Base-by-base conservation (phyloP, 2,113 vertebrate genomes). In the Labeo rohita region DNA sequence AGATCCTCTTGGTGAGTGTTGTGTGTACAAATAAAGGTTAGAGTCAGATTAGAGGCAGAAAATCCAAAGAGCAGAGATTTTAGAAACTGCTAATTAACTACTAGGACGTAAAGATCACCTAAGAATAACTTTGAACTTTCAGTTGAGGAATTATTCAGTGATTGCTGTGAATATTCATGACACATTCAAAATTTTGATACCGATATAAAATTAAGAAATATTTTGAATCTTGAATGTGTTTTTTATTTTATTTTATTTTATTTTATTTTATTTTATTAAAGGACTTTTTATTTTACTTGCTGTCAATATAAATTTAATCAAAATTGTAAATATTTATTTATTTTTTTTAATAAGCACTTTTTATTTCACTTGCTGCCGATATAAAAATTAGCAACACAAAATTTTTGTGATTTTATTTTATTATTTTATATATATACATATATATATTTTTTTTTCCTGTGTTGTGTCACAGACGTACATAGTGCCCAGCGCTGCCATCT, bases 401-500 rank as follows among this genome's bases (percentile, higher is more conserved):
- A 28, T 28, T 28, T 28, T 28, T 28, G 28, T 28, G 28, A 28
- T 28, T 28, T 28, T 28, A 28, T 28, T 28, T 28, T 28, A 28
- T 28, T 28, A 28, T 28, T 28, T 28, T 28, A 28, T 28, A 28
- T 28, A 28, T 28, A 28, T 28, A 28, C 2, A 28, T 28, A 28
- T 28, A 28, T 28, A 28, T 28, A 28, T n/a, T 36, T 16, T 18
- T 73, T 52, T 6, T n/a, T 36, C 12, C 1, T 34, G 23, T 49
- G 59, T 52, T 85, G 15, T 63, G 43, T 34, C 77, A 2, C 93
- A 99, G 98, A 97, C 96, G 13, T 99, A 99, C 89, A 98, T 99
- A 59, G 96, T 97, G 87, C 97, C 97, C 5, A 94, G 93, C 45
- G 97, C 97, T 1, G 96, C 97, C 92, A 94, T 99, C 92, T 97